Conservation (phyloP, 2,888 invertebrate genomes). For the Eumerus sabulonum region DNA sequence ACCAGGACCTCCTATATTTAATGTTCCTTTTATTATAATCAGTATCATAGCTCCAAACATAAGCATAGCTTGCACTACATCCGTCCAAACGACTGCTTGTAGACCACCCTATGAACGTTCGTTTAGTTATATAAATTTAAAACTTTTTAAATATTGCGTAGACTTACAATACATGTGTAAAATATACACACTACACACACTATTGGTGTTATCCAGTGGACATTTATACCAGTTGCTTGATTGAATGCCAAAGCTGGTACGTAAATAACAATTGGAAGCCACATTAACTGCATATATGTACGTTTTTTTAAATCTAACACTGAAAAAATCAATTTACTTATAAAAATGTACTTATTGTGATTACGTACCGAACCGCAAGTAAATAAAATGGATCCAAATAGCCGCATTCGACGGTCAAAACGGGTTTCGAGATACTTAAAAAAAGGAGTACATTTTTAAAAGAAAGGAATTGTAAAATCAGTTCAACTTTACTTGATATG, state of each 20-base stretch:
- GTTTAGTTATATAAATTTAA: not conserved
- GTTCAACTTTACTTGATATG: conserved; percentile 83
- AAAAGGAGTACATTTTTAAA: not conserved
- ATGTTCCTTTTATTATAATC: conserved; percentile 83
- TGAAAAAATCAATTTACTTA: conserved; percentile 49
- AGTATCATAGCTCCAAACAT: conserved; percentile 85
- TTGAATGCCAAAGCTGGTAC: conserved; percentile 87
- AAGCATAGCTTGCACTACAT: conserved; percentile 84
- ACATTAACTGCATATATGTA: conserved; percentile 81
- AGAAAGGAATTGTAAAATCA: not conserved
- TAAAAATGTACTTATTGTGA: conserved; percentile 9
- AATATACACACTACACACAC: conserved; percentile 89
- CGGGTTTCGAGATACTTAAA: conserved; percentile 84
- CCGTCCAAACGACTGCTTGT: conserved; percentile 86
- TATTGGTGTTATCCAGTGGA: conserved; percentile 86
- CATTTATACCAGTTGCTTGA: conserved; percentile 88
- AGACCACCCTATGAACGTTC: conserved; percentile 81
- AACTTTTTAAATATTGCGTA: not conserved
- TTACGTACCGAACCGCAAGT: conserved; percentile 83
- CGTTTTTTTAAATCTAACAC: too few relatives aligned
- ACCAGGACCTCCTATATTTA: conserved; percentile 83
- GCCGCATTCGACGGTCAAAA: conserved; percentile 83
- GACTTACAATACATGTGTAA: conserved; percentile 87
- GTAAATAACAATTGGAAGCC: conserved; percentile 87
- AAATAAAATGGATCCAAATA: conserved; percentile 84